phyloP scores from a whole-genome alignment of 2,797 vertebrate species.

The Arnoldichthys spilopterus region DNA sequence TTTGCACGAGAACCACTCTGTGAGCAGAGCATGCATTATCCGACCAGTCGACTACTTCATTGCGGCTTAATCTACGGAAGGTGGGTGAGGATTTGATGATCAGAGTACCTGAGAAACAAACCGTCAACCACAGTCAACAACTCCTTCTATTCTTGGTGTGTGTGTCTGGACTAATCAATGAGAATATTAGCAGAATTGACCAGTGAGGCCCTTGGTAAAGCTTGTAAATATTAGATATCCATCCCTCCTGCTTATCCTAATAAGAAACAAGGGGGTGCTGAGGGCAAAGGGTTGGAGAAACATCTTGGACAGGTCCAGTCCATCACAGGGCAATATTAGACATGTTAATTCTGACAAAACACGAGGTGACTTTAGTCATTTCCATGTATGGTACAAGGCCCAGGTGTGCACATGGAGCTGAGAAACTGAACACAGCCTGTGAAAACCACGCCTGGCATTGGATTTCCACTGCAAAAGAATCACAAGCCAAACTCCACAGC shows the following conservation, averaged over 20 bases:
- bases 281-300: too few relatives aligned
- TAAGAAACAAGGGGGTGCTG: too few relatives aligned
- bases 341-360: too few relatives aligned
- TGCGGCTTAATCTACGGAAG: constrained; percentile 63
- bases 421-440: neutral
- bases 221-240: too few relatives aligned
- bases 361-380: neutral
- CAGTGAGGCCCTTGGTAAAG: neutral
- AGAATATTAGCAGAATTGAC: neutral
- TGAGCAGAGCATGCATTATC: constrained; percentile 62
- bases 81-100: constrained; percentile 11
- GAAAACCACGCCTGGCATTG: neutral
- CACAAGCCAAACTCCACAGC: neutral
- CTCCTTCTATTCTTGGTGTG: neutral
- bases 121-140: neutral
- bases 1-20: constrained; percentile 65
- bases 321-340: too few relatives aligned
- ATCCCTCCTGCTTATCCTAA: too few relatives aligned
- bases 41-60: constrained; percentile 75
- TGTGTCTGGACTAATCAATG: neutral
- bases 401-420: neutral
- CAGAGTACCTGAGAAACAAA: constrained; percentile 14
- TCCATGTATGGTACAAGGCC: neutral
- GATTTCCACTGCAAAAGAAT: constrained; percentile 8
- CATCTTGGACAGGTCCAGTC: too few relatives aligned